Percentiles rank a stretch among this genome's conserved stretches.
Conservation (phyloP, 2,113 vertebrate genomes). For the Monopterus albus region DNA sequence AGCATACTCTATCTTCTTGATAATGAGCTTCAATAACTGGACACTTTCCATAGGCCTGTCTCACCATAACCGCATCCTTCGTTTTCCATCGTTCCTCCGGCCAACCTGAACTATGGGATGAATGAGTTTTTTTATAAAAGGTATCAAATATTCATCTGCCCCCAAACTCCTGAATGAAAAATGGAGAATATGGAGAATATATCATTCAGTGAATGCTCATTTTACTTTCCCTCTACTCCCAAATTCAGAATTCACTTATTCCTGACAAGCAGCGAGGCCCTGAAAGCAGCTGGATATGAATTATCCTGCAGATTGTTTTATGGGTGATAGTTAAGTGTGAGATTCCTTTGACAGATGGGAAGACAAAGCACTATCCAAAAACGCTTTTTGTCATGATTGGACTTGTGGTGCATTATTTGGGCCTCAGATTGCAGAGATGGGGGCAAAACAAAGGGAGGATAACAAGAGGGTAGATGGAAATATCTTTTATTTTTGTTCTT, state of each 20-base stretch:
- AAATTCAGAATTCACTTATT: conserved; percentile 55
- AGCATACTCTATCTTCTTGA: conserved; percentile 30
- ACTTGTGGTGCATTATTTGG: conserved; percentile 25
- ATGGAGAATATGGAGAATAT: conserved; percentile 64
- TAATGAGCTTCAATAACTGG: conserved; percentile 61
- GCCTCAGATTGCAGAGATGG: neutral
- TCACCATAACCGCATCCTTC: conserved; percentile 23
- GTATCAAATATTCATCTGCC: conserved; percentile 78
- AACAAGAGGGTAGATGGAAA: neutral
- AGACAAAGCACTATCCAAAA: conserved; percentile 34
- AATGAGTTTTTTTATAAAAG: conserved; percentile 62
- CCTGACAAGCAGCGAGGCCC: conserved; percentile 18
- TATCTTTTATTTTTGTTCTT: neutral
- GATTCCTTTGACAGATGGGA: conserved; percentile 42
- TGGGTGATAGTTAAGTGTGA: conserved; percentile 42
- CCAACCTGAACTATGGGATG: conserved; percentile 45
- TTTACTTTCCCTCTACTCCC: conserved; percentile 31
- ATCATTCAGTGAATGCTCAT: conserved; percentile 44
- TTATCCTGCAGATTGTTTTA: conserved; percentile 61
- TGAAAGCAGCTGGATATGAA: conserved; percentile 27
- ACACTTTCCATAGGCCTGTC: conserved; percentile 41
- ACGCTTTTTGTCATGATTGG: conserved; percentile 14
- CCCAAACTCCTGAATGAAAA: conserved; percentile 67
- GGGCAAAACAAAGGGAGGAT: neutral
- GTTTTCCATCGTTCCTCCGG: conserved; percentile 19